These are phyloP conservation scores for Pangasius mekongensis DNA, from an alignment of 2,797 vertebrate species.

Conservation along the genomic window DNA sequence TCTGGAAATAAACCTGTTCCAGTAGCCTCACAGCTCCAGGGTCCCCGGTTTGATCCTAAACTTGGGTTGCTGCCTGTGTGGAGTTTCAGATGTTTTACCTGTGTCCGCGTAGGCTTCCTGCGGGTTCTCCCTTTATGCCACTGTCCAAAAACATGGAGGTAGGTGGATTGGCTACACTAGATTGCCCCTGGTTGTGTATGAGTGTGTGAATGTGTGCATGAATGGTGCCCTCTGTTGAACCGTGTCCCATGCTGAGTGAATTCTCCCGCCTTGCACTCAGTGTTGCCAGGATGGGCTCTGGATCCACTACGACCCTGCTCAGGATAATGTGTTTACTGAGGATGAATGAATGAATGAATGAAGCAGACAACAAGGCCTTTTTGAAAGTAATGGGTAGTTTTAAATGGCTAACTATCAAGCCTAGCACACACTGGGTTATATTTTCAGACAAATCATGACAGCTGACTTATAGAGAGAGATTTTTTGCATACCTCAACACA, in stretches of 20 bases:
- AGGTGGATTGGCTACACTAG: background rate
- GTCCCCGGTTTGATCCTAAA: background rate
- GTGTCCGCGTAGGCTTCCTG: background rate
- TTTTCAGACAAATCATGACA: background rate
- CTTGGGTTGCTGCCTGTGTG: background rate
- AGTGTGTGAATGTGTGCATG: conserved; percentile 1
- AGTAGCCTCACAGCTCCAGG: background rate
- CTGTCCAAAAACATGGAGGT: background rate
- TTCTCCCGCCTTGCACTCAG: background rate
- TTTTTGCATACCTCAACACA: conserved; percentile 18
- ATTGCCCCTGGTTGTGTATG: background rate
- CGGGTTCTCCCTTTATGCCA: background rate
- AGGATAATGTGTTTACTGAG: background rate
- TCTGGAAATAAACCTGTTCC: background rate
- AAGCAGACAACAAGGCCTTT: background rate
- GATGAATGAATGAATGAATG: background rate
- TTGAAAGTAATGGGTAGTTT: background rate
- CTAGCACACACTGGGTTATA: background rate
- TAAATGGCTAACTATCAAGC: background rate
- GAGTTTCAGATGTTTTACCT: background rate
- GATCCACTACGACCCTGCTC: background rate
- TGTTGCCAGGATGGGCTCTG: background rate
- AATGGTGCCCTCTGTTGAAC: background rate
- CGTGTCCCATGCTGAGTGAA: background rate
- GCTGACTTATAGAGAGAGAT: background rate